phyloP scores from a whole-genome alignment of 2,888 invertebrate genomes.

The Graphium colonna region DNA sequence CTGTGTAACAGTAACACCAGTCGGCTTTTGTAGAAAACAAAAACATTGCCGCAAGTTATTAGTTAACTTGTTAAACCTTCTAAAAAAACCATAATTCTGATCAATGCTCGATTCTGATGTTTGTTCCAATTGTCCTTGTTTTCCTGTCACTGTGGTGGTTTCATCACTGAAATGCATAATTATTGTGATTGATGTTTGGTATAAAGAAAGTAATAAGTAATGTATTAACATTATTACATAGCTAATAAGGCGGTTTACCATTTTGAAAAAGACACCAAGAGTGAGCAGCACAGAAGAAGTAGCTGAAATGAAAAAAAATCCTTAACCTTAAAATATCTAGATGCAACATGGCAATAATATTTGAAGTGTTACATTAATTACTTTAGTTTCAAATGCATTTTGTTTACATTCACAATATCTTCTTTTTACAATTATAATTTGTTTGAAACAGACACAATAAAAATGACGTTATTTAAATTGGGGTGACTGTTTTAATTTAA shows the following conservation, averaged over 20 bases:
- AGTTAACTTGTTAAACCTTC: neutral
- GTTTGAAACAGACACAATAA: too few species aligned
- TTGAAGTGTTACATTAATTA: neutral
- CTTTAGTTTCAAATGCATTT: too few species aligned
- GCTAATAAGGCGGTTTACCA: conserved; percentile 5
- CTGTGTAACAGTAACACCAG: conserved; percentile 30
- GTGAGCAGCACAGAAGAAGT: conserved; percentile 2
- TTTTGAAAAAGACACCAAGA: conserved; percentile 3
- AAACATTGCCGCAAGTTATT: conserved; percentile 30
- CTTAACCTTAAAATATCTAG: neutral
- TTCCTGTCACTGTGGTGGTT: neutral
- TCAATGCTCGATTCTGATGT: neutral
- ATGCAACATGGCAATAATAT: neutral
- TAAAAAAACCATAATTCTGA: conserved; percentile 2
- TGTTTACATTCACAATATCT: too few species aligned
- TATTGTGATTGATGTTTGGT: neutral
- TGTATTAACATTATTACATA: too few species aligned
- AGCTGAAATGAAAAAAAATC: conserved; percentile 14
- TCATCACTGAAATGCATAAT: neutral
- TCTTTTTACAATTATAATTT: too few species aligned
- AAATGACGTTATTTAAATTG: too few species aligned
- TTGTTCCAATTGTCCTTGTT: neutral
- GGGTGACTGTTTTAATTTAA: too few species aligned
- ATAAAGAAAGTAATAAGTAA: neutral
- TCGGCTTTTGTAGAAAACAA: conserved; percentile 33